Conservation (phyloP, 2,888 invertebrate genomes). For the Lochmaea crataegi region DNA sequence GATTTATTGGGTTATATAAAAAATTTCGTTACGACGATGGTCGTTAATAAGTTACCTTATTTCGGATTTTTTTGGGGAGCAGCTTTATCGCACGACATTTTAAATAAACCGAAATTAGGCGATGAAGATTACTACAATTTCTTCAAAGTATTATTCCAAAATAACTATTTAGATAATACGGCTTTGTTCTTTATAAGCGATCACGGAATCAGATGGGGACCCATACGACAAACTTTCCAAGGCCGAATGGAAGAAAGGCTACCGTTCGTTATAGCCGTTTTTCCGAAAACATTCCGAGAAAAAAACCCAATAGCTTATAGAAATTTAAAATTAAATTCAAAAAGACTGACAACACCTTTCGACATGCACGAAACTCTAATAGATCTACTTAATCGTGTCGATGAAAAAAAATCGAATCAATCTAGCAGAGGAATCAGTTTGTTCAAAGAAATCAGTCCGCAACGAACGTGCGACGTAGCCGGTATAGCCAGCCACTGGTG, state of each 20-base stretch:
- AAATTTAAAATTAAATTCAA: constrained; percentile 75
- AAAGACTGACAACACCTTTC: constrained; percentile 83
- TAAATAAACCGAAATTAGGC: constrained; percentile 81
- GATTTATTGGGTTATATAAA: constrained; percentile 78
- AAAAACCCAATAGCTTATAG: constrained; percentile 72
- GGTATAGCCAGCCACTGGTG: constrained; percentile 89
- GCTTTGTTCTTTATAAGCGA: constrained; percentile 82
- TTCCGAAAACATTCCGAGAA: constrained; percentile 79
- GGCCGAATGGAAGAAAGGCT: constrained; percentile 89
- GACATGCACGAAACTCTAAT: constrained; percentile 84
- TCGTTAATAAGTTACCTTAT: constrained; percentile 70
- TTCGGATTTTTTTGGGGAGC: constrained; percentile 90
- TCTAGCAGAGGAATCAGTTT: constrained; percentile 68
- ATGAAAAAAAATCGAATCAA: constrained; percentile 52
- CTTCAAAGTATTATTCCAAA: constrained; percentile 68
- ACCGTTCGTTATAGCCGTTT: constrained; percentile 79
- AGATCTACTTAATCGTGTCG: constrained; percentile 72
- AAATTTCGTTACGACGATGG: constrained; percentile 73
- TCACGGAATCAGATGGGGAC: constrained; percentile 90
- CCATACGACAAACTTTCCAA: constrained; percentile 84
- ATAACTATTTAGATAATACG: constrained; percentile 74
- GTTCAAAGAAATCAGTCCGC: constrained; percentile 77
- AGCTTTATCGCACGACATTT: constrained; percentile 85
- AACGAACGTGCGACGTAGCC: constrained; percentile 82
- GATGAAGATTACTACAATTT: constrained; percentile 75